Evolutionary conservation across 1,140 invertebrate species (phyloP).

Genomic region (Psix sp.): DNA sequence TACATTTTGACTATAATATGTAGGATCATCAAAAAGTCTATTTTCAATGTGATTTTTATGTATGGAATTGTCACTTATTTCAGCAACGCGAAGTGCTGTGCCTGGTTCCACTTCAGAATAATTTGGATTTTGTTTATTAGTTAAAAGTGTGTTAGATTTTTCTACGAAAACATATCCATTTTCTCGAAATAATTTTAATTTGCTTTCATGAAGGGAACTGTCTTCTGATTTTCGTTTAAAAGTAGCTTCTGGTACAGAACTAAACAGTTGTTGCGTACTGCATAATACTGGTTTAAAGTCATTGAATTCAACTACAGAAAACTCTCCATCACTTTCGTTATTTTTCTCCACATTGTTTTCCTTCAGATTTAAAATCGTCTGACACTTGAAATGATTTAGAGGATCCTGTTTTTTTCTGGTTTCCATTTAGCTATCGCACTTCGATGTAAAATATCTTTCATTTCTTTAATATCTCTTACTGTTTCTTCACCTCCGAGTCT

Average conservation of each 20-base stretch:
- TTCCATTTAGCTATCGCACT: constrained; percentile 11
- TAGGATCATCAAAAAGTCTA: constrained; percentile 9
- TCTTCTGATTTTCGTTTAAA: too few species aligned
- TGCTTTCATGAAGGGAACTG: too few species aligned
- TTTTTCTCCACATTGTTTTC: neutral
- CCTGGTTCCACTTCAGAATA: neutral
- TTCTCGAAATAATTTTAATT: too few species aligned
- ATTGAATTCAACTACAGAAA: too few species aligned
- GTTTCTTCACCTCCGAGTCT: constrained; percentile 1
- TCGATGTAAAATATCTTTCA: constrained; percentile 2
- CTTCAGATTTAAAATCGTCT: constrained; percentile 1
- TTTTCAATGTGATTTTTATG: constrained; percentile 10
- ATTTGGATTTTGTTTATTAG: neutral
- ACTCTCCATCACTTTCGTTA: too few species aligned
- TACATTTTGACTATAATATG: constrained; percentile 13
- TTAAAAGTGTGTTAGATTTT: neutral
- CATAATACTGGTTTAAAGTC: too few species aligned
- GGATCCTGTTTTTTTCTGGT: constrained; percentile 2
- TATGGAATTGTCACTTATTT: constrained; percentile 16
- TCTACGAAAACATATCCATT: too few species aligned
- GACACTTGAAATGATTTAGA: constrained; percentile 8
- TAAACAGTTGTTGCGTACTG: too few species aligned
- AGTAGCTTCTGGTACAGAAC: too few species aligned
- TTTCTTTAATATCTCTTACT: neutral
- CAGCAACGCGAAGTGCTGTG: too few species aligned